Evolutionary conservation across 2,113 vertebrate genomes (phyloP), one percentile per base, ranked within the genome.

Genomic region (Varanus salvator): DNA sequence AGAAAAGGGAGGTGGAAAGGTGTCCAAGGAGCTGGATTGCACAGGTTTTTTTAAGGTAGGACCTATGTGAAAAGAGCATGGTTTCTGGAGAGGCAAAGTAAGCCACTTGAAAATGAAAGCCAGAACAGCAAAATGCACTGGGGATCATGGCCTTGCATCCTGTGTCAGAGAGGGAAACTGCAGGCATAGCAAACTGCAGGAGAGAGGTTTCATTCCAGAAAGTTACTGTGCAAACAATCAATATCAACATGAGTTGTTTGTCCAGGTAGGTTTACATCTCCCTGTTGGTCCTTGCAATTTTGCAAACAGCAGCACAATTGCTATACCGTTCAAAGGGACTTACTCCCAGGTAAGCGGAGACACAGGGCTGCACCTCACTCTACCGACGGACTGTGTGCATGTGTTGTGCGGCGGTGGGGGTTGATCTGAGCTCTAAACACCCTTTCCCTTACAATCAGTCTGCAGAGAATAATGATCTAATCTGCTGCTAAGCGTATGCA

Each of bases 161-260:
- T 84, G 77, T 66, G 82, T 78, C 76, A 83, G 71, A 76, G 80
- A n/a, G 60, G 38, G 76, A 84, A 88, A 80, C 21, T 34, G 88
- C 68, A 80, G 57, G 78, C 87, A 80, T 23, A 66, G 88, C 77
- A 88, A 92, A 88, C 86, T 27, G 54, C 27, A 60, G 14, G 17
- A 3, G 54, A 60, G 69, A 25, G 1, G 21, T 81, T 86, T 50
- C 6, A 34, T 0, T 78, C 92, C 52, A 19, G 48, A 72, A 94
- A 96, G 94, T 95, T 94, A 75, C 7, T 44, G 86, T 1, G 86
- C 86, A 25, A 85, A 64, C 76, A 64, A 7, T 84, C 80, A 80
- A 4, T 83, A 86, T 87, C 48, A 80, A 90, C 52, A 80, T 21
- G 8, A 74, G 34, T 6, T 60, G 4, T 52, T 25, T 89, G 76